Percentiles rank a stretch among this genome's conserved stretches.
These are phyloP conservation scores for Parauchenoglanis punctatus DNA, from an alignment of 2,797 vertebrate genomes.

Conservation along the genomic window DNA sequence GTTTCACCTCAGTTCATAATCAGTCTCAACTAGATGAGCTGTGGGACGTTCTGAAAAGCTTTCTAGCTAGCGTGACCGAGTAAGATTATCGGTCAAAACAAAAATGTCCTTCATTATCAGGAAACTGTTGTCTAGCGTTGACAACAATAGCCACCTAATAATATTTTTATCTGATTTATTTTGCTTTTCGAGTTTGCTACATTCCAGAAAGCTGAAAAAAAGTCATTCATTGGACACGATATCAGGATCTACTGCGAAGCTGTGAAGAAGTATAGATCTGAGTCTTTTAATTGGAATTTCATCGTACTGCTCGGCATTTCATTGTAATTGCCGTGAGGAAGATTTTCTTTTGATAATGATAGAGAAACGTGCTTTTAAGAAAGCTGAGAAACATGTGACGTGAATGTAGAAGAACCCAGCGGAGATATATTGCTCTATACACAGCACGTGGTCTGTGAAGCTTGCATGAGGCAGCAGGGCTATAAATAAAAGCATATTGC, in stretches of 20 bases:
- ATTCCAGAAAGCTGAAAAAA: not conserved
- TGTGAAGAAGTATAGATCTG: too few relatives aligned
- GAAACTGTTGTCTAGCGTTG: not conserved
- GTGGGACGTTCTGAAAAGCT: not conserved
- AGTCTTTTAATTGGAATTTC: not conserved
- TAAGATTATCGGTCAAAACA: too few relatives aligned
- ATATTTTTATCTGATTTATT: not conserved
- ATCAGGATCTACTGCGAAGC: too few relatives aligned
- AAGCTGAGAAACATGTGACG: not conserved
- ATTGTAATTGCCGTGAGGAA: not conserved
- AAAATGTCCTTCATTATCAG: not conserved
- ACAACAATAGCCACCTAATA: not conserved
- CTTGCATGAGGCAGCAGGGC: not conserved
- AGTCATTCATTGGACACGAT: not conserved
- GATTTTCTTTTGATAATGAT: not conserved
- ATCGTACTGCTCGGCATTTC: not conserved
- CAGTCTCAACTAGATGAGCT: not conserved
- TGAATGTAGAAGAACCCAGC: not conserved
- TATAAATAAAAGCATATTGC: not conserved
- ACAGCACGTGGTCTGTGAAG: not conserved
- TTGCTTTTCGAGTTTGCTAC: not conserved
- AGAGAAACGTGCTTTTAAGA: not conserved
- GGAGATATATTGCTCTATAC: not conserved
- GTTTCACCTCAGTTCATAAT: not conserved
- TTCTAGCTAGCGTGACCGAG: not conserved